Conservation (phyloP, 2,113 vertebrate species). For the Chlorodrepanis virens region DNA sequence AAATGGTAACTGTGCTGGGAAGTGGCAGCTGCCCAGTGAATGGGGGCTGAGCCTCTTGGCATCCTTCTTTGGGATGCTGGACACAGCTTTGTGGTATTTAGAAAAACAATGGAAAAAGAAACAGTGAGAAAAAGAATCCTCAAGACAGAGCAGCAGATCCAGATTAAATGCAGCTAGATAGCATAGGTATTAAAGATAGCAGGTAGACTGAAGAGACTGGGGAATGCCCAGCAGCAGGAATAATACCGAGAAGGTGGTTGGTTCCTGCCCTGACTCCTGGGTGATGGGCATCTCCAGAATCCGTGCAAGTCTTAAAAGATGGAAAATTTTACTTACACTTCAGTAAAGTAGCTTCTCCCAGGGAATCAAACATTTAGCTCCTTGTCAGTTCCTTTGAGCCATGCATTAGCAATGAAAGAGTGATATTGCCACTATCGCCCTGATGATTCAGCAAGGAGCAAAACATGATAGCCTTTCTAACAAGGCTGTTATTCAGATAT, state of each 20-base stretch:
- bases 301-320: neutral
- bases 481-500: slow-evolving; percentile 35
- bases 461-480: slow-evolving; percentile 32
- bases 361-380: neutral
- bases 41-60: neutral
- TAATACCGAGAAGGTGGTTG: neutral
- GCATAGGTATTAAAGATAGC: neutral
- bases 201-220: neutral
- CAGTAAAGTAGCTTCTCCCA: neutral
- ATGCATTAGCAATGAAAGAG: neutral
- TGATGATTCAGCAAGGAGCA: slow-evolving; percentile 62
- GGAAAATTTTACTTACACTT: neutral
- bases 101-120: neutral
- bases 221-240: neutral
- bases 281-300: neutral
- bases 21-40: neutral
- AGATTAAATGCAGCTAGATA: neutral
- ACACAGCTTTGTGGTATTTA: neutral
- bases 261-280: neutral
- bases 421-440: neutral
- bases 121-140: neutral
- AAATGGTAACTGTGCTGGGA: neutral
- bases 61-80: neutral
- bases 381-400: slow-evolving; percentile 18
- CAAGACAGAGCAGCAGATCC: neutral